Base-by-base conservation (phyloP, 1,140 invertebrate genomes). In the Zaprionus tsacasi region DNA sequence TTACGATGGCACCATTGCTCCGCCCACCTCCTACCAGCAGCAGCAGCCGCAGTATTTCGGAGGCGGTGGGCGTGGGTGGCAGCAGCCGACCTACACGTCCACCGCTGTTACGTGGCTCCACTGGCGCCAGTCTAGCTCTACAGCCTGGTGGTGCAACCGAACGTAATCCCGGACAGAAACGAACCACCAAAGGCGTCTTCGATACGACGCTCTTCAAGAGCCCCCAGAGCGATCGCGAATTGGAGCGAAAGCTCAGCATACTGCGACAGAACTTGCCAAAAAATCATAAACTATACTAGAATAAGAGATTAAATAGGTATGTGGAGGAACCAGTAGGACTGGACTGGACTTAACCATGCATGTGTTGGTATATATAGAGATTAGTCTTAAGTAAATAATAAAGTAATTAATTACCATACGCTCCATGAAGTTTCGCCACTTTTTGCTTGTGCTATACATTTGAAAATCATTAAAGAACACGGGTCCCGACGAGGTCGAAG, bases 391-490 rank as follows among this genome's bases (percentile, higher is more conserved):
- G 10, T 50, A 6, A 55, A 33, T 55, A 15, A 55, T 52, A 52
- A 55, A 55, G 17, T 50, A 25, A 25, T 15, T 25, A 25, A 6
- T 93, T 91, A 95, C 94, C 93, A 94, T 94, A 48, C 93, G 94
- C 38, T 94, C 93, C 15, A 95, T 93, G 73, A 95, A 95, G 38
- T 81, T 90, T 5, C 81, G 92, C 95, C 95, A 96, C 75, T 95
- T 94, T 64, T 94, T 93, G 43, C 91, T 93, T n/a, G 93, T 93
- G 70, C 93, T 94, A 78, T 94, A 95, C 50, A 91, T 92, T 79
- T 94, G 94, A 76, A 95, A 95, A 74, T 94, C 94, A 59, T 95
- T 95, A 88, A 95, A 95, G 86, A 95, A 95, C 5, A 93, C 93
- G 0, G 94, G 94, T 4, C 94, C 94, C 7, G 93, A 92, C 6